Evolutionary conservation across 2,888 invertebrate species (phyloP).

Genomic region (Dryocosmus kuriphilus): DNA sequence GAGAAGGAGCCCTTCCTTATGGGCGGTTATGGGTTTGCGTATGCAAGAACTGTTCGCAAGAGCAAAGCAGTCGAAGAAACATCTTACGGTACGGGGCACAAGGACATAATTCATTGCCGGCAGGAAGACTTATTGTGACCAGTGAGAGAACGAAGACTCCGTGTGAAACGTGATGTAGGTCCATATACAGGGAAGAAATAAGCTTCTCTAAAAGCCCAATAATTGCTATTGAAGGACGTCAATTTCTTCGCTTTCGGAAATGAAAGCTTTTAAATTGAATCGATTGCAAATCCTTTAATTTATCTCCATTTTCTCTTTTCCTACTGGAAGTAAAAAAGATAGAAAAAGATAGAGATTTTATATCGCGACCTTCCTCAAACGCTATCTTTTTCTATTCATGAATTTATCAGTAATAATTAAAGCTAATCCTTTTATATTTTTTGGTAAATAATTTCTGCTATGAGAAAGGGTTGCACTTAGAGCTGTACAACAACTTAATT

Average conservation of each 20-base stretch:
- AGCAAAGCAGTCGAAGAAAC: slow-evolving; percentile 54
- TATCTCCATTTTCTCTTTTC: not conserved
- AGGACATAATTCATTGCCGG: slow-evolving; percentile 67
- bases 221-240: not conserved
- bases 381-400: too few relatives aligned
- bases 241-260: not conserved
- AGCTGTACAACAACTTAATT: too few relatives aligned
- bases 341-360: too few relatives aligned
- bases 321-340: too few relatives aligned
- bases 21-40: not conserved
- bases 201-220: not conserved
- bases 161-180: slow-evolving; percentile 10
- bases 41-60: slow-evolving; percentile 17
- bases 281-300: not conserved
- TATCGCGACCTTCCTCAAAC: too few relatives aligned
- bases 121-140: slow-evolving; percentile 66
- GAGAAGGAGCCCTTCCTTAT: not conserved
- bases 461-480: too few relatives aligned
- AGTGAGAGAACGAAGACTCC: not conserved
- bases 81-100: slow-evolving; percentile 56
- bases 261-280: not conserved
- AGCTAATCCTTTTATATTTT: too few relatives aligned
- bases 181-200: not conserved
- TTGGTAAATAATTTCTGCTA: too few relatives aligned
- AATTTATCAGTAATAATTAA: too few relatives aligned